phyloP scores from a whole-genome alignment of 1,140 invertebrate genomes.

The Drosophila sechellia region DNA sequence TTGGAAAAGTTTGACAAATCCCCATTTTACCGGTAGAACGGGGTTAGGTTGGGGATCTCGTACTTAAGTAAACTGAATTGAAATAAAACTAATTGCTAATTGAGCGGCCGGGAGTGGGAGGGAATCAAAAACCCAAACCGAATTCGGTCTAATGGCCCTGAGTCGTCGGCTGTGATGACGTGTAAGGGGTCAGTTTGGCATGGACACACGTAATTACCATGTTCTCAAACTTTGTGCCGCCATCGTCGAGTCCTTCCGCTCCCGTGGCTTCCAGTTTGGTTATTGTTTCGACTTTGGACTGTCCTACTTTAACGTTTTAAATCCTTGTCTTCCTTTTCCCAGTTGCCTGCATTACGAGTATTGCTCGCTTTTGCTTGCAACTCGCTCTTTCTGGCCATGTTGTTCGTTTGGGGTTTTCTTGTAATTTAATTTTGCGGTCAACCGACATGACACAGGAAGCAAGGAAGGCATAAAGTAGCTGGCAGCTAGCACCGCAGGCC shows the following conservation, averaged over 20 bases:
- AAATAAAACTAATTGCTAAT: slow-evolving; percentile 81
- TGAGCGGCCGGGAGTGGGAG: slow-evolving; percentile 38
- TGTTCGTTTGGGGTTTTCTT: slow-evolving; percentile 63
- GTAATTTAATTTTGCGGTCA: slow-evolving; percentile 81
- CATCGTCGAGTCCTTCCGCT: slow-evolving; percentile 20
- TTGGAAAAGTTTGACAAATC: slow-evolving; percentile 57
- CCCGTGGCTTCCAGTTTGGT: slow-evolving; percentile 18
- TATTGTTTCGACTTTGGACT: slow-evolving; percentile 54
- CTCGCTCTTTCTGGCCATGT: slow-evolving; percentile 61
- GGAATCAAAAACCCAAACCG: neutral
- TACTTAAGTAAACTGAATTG: slow-evolving; percentile 62
- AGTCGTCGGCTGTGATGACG: slow-evolving; percentile 37
- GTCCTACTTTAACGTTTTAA: slow-evolving; percentile 36
- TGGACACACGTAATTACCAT: slow-evolving; percentile 70
- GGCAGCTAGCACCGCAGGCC: slow-evolving; percentile 28
- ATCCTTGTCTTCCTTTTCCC: slow-evolving; percentile 15
- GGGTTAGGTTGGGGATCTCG: slow-evolving; percentile 25
- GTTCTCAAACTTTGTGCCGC: slow-evolving; percentile 57
- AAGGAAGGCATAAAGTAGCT: slow-evolving; percentile 50
- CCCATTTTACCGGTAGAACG: slow-evolving; percentile 25
- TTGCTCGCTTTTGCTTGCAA: slow-evolving; percentile 43
- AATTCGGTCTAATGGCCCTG: slow-evolving; percentile 43
- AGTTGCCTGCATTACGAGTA: slow-evolving; percentile 20
- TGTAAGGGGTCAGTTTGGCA: slow-evolving; percentile 46
- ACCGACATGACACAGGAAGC: slow-evolving; percentile 71